A percentile compares a stretch with the other conserved stretches of the same genome.
phyloP scores from a whole-genome alignment of 1,140 invertebrate genomes.

The Drosophila suzukii region DNA sequence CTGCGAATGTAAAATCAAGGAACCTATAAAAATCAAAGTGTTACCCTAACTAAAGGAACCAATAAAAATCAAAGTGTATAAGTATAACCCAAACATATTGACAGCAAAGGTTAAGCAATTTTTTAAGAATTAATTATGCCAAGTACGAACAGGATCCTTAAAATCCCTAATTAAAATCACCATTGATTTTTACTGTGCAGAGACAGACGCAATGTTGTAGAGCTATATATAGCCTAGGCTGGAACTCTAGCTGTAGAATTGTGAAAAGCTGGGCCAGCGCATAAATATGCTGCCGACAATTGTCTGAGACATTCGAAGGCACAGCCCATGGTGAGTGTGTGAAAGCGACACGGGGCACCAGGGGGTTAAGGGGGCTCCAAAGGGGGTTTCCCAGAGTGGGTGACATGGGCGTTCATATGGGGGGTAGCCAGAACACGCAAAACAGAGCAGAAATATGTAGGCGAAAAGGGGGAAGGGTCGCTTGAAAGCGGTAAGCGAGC shows the following conservation, averaged over 20 bases:
- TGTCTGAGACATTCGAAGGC: slow-evolving; percentile 72
- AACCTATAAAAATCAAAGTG: no score
- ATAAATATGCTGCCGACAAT: slow-evolving; percentile 79
- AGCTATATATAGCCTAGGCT: background rate
- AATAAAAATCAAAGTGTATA: no score
- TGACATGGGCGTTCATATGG: slow-evolving; percentile 22
- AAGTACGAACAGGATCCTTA: background rate
- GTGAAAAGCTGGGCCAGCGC: slow-evolving; percentile 43
- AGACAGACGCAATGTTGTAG: slow-evolving; percentile 1
- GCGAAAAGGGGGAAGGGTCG: slow-evolving; percentile 4
- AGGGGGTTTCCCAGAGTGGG: slow-evolving; percentile 11
- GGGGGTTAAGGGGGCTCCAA: slow-evolving; percentile 4
- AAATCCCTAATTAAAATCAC: background rate
- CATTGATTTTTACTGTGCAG: slow-evolving; percentile 10
- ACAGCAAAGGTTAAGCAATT: no score
- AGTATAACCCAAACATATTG: no score
- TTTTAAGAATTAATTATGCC: background rate
- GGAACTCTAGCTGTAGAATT: slow-evolving; percentile 6
- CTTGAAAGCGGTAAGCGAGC: slow-evolving; percentile 38
- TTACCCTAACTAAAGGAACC: no score
- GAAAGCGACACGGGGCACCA: slow-evolving; percentile 14
- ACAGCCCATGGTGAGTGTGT: slow-evolving; percentile 28
- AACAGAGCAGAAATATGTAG: slow-evolving; percentile 51
- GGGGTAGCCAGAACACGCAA: slow-evolving; percentile 34
- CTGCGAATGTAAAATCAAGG: no score